Evolutionary conservation across 2,797 vertebrate genomes (phyloP).

Genomic region (Crocidura indochinensis): DNA sequence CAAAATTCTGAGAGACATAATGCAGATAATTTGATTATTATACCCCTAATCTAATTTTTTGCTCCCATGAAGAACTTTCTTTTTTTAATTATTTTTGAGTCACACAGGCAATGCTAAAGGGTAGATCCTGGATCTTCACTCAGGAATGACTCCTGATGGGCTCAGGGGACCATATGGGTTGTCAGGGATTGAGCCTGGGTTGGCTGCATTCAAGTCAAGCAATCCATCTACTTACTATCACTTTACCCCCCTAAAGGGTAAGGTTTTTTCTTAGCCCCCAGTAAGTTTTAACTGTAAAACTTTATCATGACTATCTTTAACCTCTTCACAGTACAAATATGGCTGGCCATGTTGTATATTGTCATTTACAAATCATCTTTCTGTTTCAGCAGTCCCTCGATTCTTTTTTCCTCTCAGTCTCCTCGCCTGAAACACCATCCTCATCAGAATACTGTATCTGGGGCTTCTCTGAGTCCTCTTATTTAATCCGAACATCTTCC

Average conservation of each 20-base stretch:
- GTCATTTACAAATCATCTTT: background rate
- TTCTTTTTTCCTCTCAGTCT: background rate
- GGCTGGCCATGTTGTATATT: too few species aligned
- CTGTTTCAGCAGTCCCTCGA: background rate
- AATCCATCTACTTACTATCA: too few species aligned
- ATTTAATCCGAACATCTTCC: background rate
- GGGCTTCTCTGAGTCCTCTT: background rate
- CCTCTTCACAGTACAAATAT: background rate
- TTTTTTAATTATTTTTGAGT: conserved; percentile 6
- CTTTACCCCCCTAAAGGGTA: too few species aligned
- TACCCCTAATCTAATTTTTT: background rate
- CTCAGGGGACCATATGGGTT: too few species aligned
- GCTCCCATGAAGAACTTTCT: background rate
- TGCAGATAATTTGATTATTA: background rate
- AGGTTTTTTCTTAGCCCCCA: too few species aligned
- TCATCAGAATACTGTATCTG: background rate
- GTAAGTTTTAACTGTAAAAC: background rate
- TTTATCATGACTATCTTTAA: background rate
- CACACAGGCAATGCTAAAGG: too few species aligned
- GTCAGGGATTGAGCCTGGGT: too few species aligned
- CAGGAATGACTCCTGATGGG: too few species aligned
- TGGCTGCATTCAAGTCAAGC: too few species aligned
- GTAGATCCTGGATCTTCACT: too few species aligned
- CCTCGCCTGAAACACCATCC: background rate
- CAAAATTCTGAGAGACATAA: background rate